Evolutionary conservation across 2,888 invertebrate species (phyloP), one percentile per base, ranked within the genome.

Genomic region (Cataglyphis livida): DNA sequence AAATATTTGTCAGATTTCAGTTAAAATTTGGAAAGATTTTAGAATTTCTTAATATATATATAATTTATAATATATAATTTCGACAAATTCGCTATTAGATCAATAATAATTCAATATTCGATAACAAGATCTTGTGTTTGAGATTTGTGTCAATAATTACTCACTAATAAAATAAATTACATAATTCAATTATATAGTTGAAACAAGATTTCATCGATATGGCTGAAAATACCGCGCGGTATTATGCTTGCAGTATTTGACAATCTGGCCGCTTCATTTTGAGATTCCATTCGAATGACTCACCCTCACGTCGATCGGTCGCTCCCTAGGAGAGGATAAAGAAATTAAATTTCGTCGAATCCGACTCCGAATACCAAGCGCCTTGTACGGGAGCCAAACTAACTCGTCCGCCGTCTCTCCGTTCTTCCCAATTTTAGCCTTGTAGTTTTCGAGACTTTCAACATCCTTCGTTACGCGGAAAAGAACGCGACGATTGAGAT

Each of bases 311-410:
- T 32, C 57, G 25, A 70, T 70, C 82, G 89, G 78, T 75, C 79
- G 71, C 65, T 83, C 82, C 79, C 79, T 44, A 68, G 57, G 32
- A 81, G 82, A 81, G 81, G 15, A 87, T 84, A 84, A 91, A 91
- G 91, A 92, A 93, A 93, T 93, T 93, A 92, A 93, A 93, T 93
- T 94, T 92, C 85, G 82, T 83, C 85, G 82, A 86, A 87, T 90
- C 86, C 88, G 87, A 78, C 78, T 86, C 35, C 84, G 93, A 93
- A 93, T 93, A 92, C 90, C 89, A 92, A 93, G 87, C 88, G 90
- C 89, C 65, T 65, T 82, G 84, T 84, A 59, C 81, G 78, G 75
- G 83, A 89, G 84, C 87, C 88, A 85, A 90, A 91, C 90, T 88
- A 89, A 87, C 85, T 85, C 82, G 78, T 75, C 66, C 18, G 32